phyloP scores from a whole-genome alignment of 2,797 vertebrate genomes.

The Mionectes olivaceus region DNA sequence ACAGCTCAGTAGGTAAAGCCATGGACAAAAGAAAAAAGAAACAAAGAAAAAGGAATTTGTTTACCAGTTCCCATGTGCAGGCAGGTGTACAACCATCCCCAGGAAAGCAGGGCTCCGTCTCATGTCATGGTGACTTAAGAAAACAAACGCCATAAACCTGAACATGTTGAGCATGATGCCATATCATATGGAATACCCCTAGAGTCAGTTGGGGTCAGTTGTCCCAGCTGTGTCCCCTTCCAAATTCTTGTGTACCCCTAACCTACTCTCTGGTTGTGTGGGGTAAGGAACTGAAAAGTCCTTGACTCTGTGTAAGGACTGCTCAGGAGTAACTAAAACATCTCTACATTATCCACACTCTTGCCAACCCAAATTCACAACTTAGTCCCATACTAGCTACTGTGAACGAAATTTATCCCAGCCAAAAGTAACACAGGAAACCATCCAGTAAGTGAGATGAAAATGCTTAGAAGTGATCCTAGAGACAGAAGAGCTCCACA shows the following conservation, averaged over 20 bases:
- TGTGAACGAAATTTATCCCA: neutral
- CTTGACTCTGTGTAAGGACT: neutral
- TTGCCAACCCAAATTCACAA: neutral
- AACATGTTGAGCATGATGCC: neutral
- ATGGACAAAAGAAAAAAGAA: neutral
- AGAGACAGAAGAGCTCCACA: neutral
- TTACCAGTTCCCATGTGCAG: neutral
- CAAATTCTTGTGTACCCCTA: rapidly evolving
- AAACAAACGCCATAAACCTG: neutral
- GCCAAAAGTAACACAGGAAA: neutral
- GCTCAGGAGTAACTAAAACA: neutral
- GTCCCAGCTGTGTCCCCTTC: neutral
- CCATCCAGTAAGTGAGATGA: neutral
- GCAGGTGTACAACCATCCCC: neutral
- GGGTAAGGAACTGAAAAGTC: neutral
- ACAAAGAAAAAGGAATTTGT: neutral
- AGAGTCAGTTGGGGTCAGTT: neutral
- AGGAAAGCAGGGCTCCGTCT: neutral
- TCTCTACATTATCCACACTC: neutral
- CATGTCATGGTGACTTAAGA: too few species aligned
- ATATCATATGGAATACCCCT: neutral
- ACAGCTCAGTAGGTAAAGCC: neutral
- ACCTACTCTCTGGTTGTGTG: neutral
- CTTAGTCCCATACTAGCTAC: neutral
- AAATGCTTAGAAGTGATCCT: neutral